Conservation (phyloP, 1,140 invertebrate genomes). For the Drosophila sechellia region DNA sequence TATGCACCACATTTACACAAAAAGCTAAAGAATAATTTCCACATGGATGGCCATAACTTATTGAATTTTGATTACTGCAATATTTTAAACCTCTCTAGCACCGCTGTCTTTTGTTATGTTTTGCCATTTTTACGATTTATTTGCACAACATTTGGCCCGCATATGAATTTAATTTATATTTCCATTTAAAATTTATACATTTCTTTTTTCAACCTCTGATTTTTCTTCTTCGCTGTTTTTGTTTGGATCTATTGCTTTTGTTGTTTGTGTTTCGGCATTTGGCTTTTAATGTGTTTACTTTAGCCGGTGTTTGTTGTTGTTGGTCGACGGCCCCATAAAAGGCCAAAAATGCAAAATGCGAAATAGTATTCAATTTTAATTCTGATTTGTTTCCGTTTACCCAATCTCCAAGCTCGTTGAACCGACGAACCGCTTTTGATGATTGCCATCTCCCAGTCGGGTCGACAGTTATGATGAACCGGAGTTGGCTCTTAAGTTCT, state of each 20-base stretch:
- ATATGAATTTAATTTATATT: constrained; percentile 83
- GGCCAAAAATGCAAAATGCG: constrained; percentile 40
- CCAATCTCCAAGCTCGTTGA: constrained; percentile 5
- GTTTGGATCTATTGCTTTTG: constrained; percentile 29
- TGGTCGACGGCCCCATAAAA: constrained; percentile 60
- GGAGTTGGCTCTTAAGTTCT: neutral
- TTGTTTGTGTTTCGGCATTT: constrained; percentile 56
- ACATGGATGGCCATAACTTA: constrained; percentile 49
- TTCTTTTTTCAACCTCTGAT: constrained; percentile 43
- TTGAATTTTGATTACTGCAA: constrained; percentile 73
- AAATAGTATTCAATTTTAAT: constrained; percentile 78
- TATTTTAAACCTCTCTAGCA: constrained; percentile 38
- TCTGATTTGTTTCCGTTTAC: constrained; percentile 50
- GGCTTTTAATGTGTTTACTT: constrained; percentile 77
- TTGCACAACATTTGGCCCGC: constrained; percentile 78
- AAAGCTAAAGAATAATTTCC: constrained; percentile 33
- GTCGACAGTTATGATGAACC: constrained; percentile 43
- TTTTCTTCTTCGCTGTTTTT: constrained; percentile 24
- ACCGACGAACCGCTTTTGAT: constrained; percentile 42
- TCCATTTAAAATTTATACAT: constrained; percentile 79
- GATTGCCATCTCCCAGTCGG: constrained; percentile 32
- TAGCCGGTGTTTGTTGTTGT: constrained; percentile 26
- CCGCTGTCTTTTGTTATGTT: constrained; percentile 45
- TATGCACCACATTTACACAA: constrained; percentile 23
- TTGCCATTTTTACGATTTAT: constrained; percentile 78